phyloP scores from a whole-genome alignment of 1,140 invertebrate species.

The Saxidomus purpurata region DNA sequence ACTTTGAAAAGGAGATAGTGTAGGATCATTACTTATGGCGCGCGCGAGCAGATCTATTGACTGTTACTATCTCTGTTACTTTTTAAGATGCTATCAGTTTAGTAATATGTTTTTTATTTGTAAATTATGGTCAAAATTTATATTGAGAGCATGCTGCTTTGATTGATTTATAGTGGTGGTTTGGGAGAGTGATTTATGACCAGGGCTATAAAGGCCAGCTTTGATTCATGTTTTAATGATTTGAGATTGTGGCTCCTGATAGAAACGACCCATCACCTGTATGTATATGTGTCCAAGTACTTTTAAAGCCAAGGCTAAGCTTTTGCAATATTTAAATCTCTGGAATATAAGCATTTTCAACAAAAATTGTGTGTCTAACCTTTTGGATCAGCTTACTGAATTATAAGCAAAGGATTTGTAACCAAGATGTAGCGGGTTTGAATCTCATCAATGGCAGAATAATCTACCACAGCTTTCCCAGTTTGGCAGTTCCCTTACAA shows the following conservation, averaged over 20 bases:
- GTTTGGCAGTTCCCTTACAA: too few species aligned
- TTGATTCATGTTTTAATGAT: slow-evolving; percentile 45
- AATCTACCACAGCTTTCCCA: too few species aligned
- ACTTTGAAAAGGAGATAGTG: too few species aligned
- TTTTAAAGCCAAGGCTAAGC: background rate
- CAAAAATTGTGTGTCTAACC: too few species aligned
- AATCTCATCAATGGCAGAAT: too few species aligned
- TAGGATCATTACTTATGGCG: too few species aligned
- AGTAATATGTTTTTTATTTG: background rate
- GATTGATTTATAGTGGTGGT: slow-evolving; percentile 34
- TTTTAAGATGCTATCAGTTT: slow-evolving; percentile 2
- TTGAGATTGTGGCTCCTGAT: slow-evolving; percentile 2
- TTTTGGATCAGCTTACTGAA: too few species aligned
- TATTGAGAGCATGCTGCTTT: slow-evolving; percentile 6
- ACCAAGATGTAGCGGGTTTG: too few species aligned
- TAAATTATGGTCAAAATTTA: slow-evolving; percentile 16
- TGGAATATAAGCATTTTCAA: too few species aligned
- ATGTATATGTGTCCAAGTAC: slow-evolving; percentile 2
- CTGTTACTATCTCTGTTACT: background rate
- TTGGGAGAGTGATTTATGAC: slow-evolving; percentile 35
- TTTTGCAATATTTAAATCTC: background rate
- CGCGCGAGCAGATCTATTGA: background rate
- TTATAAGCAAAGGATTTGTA: too few species aligned
- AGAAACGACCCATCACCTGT: background rate
- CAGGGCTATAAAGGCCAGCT: slow-evolving; percentile 24